A percentile compares a stretch with the other conserved stretches of the same genome.
Evolutionary conservation across 2,888 invertebrate genomes (phyloP).

Genomic region (Blera fallax): DNA sequence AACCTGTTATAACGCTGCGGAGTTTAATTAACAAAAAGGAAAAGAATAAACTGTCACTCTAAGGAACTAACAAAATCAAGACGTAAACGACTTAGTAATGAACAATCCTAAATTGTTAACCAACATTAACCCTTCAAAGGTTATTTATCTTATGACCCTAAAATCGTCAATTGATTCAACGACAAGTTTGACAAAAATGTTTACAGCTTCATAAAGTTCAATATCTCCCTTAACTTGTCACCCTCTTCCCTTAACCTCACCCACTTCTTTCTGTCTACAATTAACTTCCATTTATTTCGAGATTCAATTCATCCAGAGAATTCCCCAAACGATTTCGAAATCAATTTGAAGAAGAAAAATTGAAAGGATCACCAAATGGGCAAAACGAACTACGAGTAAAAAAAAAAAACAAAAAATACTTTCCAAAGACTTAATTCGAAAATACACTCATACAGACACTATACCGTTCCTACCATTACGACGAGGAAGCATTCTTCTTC

Average conservation of each 20-base stretch:
- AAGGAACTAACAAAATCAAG: too few species aligned
- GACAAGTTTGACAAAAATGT: constrained; percentile 60
- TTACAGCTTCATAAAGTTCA: constrained; percentile 39
- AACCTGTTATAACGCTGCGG: too few species aligned
- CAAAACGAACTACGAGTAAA: neutral
- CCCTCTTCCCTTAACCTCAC: neutral
- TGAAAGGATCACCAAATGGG: constrained; percentile 61
- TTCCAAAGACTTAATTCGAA: constrained; percentile 64
- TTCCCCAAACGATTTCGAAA: constrained; percentile 64
- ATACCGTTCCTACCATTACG: neutral
- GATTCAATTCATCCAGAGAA: constrained; percentile 62
- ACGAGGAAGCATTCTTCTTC: constrained; percentile 6
- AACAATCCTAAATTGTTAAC: too few species aligned
- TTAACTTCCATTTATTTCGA: constrained; percentile 64
- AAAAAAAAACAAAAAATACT: constrained; percentile 6
- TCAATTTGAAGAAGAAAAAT: constrained; percentile 66
- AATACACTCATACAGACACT: constrained; percentile 49
- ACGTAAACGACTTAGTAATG: too few species aligned
- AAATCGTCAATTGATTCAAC: constrained; percentile 12
- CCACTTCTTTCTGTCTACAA: constrained; percentile 55
- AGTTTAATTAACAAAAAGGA: too few species aligned
- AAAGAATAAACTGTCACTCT: too few species aligned
- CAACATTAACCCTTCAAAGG: neutral
- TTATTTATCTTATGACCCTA: constrained; percentile 4
- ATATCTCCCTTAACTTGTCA: constrained; percentile 33